Percentiles rank a stretch among this genome's conserved stretches.
phyloP scores from a whole-genome alignment of 2,888 invertebrate genomes.

The Panopea generosa region DNA sequence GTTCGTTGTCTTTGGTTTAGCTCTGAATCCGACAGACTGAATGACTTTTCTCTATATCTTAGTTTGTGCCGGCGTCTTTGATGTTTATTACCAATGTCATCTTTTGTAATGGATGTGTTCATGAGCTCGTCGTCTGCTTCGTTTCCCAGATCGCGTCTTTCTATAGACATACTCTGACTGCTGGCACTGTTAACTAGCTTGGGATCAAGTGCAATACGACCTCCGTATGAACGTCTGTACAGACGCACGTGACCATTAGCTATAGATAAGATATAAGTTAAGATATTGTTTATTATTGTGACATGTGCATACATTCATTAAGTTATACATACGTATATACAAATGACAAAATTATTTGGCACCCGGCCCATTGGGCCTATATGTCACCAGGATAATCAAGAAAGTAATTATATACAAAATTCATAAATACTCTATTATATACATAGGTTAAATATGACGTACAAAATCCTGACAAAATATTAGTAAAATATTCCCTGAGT shows the following conservation, averaged over 20 bases:
- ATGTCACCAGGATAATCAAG: too few species aligned
- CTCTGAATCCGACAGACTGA: slow-evolving; percentile 62
- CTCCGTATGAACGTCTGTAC: slow-evolving; percentile 49
- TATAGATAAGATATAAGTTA: slow-evolving; percentile 10
- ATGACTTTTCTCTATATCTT: slow-evolving; percentile 34
- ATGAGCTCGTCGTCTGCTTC: slow-evolving; percentile 57
- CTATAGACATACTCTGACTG: slow-evolving; percentile 42
- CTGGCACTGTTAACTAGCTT: slow-evolving; percentile 54
- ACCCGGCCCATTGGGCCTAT: too few species aligned
- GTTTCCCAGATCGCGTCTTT: slow-evolving; percentile 33
- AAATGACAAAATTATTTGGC: slow-evolving; percentile 2
- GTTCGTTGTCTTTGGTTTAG: slow-evolving; percentile 21
- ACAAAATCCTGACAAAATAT: too few species aligned
- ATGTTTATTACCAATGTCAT: slow-evolving; percentile 5
- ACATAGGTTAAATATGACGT: too few species aligned
- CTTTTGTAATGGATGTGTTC: not conserved
- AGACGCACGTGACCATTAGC: slow-evolving; percentile 52
- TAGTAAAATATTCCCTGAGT: too few species aligned
- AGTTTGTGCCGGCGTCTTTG: slow-evolving; percentile 31
- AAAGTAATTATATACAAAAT: too few species aligned
- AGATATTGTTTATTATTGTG: too few species aligned
- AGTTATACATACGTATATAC: not conserved
- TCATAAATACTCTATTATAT: too few species aligned
- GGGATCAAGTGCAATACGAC: slow-evolving; percentile 58
- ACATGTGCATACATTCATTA: too few species aligned